phyloP scores from a whole-genome alignment of 37 sponge, comb jelly and placozoan species.

The Haliclona indistincta region DNA sequence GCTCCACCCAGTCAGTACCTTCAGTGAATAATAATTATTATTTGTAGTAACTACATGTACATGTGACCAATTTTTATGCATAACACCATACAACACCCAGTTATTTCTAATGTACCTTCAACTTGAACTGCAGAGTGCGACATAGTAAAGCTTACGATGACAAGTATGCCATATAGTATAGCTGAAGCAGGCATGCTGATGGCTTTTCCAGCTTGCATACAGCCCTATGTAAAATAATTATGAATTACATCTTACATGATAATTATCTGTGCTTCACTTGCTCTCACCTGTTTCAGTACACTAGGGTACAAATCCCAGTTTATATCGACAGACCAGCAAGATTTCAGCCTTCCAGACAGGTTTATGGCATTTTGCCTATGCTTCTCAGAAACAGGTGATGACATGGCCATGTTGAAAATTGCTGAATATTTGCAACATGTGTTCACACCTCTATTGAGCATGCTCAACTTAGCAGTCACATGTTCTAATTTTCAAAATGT shows the following conservation, averaged over 20 bases:
- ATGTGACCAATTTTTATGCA: too few species aligned
- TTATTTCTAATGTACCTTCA: too few species aligned
- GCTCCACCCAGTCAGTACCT: slow-evolving; percentile 42
- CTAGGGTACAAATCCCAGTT: slow-evolving; percentile 17
- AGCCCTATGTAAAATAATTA: slow-evolving; percentile 10
- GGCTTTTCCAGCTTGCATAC: slow-evolving; percentile 28
- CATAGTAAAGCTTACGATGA: not conserved
- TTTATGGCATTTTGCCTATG: not conserved
- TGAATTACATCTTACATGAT: not conserved
- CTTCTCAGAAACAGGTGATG: not conserved
- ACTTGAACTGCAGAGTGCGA: slow-evolving; percentile 19
- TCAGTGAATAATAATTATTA: too few species aligned
- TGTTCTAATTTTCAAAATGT: not conserved
- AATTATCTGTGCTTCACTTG: not conserved
- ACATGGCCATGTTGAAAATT: not conserved
- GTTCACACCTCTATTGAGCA: not conserved
- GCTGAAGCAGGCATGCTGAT: slow-evolving; percentile 37
- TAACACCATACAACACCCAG: too few species aligned
- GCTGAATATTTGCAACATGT: not conserved
- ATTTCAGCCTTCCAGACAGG: slow-evolving; percentile 1
- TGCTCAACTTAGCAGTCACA: not conserved
- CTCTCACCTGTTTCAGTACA: not conserved
- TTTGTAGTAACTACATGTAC: too few species aligned
- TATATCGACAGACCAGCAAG: slow-evolving; percentile 16
- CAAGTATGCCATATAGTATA: slow-evolving; percentile 11